Base-by-base conservation (phyloP, 37 sponge, comb jelly and placozoan species). In the Aplysina aerophoba region DNA sequence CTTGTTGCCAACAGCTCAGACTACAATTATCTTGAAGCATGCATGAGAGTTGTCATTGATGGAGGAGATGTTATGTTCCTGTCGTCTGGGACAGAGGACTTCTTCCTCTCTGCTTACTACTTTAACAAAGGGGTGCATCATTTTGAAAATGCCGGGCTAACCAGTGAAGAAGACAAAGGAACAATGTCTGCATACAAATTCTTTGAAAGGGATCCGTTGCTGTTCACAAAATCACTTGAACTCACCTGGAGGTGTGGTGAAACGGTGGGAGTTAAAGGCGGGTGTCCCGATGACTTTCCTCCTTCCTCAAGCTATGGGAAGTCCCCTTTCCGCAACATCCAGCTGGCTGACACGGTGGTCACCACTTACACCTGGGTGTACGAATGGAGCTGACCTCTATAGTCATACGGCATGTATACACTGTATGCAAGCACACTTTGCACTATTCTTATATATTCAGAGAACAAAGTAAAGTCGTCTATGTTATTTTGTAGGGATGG, bases 41-140 rank as follows among this genome's bases (percentile, higher is more conserved):
- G 90, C 81, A 77, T 90, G 81, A 79, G 87, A 33, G 94, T 81
- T 30, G 54, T n/a, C 34, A 79, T 93, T 66, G 94, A 93, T 33
- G 87, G 82, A 59, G 41, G 22, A n/a, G 50, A 64, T 0, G 85
- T 59, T 0, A 81, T 78, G 55, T 93, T 40, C n/a, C 91, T 93
- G 12, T 93, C 94, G 14, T 93, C 94, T 35, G 94, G 94, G 0
- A 94, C 94, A 13, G 94, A 94, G 55, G 94, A 94, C 73, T 90
- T 94, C 85, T 94, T 94, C 55, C 88, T 94, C 20, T 94, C 94
- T 30, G 94, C 91, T 5, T 94, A 88, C 94, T 94, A 94, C 68
- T 94, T 88, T 80, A 83, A 90, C 73, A 59, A 36, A 0, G 94
- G 89, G 27, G 8, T 83, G 0, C 88, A 83, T 59, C 94, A 94